Evolutionary conservation across 2,888 invertebrate genomes (phyloP).

Genomic region (Spodoptera picta): DNA sequence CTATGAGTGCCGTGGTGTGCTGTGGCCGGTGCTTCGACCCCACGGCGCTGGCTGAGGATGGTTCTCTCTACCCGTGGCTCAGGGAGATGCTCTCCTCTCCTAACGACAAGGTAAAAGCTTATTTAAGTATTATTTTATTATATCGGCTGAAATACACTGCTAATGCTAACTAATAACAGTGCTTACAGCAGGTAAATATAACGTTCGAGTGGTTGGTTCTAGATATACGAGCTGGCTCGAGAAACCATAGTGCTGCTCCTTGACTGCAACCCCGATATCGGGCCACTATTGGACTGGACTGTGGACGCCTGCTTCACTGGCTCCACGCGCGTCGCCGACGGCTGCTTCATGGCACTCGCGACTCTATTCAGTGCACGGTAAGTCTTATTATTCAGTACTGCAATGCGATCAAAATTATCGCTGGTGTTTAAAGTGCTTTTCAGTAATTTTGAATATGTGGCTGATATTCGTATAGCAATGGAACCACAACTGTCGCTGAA

Average conservation of each 20-base stretch:
- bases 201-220: constrained; percentile 13
- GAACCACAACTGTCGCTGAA: no score
- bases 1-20: constrained; percentile 98
- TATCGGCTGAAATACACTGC: no score
- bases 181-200: no score
- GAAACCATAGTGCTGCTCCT: constrained; percentile 97
- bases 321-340: constrained; percentile 96
- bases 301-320: constrained; percentile 99
- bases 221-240: constrained; percentile 97
- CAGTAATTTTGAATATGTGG: no score
- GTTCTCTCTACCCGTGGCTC: constrained; percentile 97
- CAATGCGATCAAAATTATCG: no score
- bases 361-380: constrained; percentile 98
- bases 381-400: constrained; percentile 40
- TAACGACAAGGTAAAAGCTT: constrained; percentile 92
- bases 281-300: constrained; percentile 98
- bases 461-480: no score
- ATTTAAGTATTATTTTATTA: neutral
- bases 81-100: constrained; percentile 96
- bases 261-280: constrained; percentile 98
- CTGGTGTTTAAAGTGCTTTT: no score
- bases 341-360: constrained; percentile 98
- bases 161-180: no score
- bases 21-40: constrained; percentile 98
- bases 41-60: constrained; percentile 95